A percentile compares a stretch with the other conserved stretches of the same genome.
Conservation (phyloP, 1,140 invertebrate species). For the Drosophila saltans region DNA sequence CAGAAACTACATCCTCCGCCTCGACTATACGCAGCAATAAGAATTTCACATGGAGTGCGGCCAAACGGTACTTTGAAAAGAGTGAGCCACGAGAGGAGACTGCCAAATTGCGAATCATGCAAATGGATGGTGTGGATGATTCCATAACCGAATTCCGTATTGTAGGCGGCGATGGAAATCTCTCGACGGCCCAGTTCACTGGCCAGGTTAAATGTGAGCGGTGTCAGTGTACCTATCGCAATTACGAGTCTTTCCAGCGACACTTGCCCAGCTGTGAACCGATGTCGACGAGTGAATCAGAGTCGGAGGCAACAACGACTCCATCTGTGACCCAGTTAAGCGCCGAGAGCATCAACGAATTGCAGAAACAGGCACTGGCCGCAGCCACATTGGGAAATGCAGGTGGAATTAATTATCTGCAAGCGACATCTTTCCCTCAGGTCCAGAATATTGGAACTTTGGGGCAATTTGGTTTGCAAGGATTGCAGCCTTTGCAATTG, state of each 20-base stretch:
- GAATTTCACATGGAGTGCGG: constrained; percentile 83
- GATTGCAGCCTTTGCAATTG: constrained; percentile 67
- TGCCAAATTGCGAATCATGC: constrained; percentile 86
- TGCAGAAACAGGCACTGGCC: constrained; percentile 64
- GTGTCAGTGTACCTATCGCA: constrained; percentile 95
- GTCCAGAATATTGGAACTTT: constrained; percentile 74
- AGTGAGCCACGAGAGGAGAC: constrained; percentile 84
- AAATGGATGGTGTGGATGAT: constrained; percentile 90
- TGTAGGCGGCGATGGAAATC: constrained; percentile 58
- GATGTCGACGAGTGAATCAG: constrained; percentile 90
- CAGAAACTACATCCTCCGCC: constrained; percentile 26
- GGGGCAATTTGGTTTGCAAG: constrained; percentile 67
- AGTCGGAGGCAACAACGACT: constrained; percentile 84
- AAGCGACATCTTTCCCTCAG: constrained; percentile 60
- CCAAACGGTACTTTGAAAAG: constrained; percentile 76
- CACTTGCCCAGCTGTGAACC: constrained; percentile 91
- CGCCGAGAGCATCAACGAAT: constrained; percentile 60
- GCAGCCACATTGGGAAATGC: constrained; percentile 43
- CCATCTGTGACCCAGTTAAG: constrained; percentile 33
- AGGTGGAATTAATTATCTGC: constrained; percentile 67
- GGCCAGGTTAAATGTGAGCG: constrained; percentile 93
- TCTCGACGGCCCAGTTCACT: constrained; percentile 83
- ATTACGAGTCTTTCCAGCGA: constrained; percentile 92
- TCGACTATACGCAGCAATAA: constrained; percentile 52
- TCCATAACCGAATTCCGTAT: constrained; percentile 84